phyloP scores from a whole-genome alignment of 2,888 invertebrate genomes.

The Synergus gifuensis region DNA sequence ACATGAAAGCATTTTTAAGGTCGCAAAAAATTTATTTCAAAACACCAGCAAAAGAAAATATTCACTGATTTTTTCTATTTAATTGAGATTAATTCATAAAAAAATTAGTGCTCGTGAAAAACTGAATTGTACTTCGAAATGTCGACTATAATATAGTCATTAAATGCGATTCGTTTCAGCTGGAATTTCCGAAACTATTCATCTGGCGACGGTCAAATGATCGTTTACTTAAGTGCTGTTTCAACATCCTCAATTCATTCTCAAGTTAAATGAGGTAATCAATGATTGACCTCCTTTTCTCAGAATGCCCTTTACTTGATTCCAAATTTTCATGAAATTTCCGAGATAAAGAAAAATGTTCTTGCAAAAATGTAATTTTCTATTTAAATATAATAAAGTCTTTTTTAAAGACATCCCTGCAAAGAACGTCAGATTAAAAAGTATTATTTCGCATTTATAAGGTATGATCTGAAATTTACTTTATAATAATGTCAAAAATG shows the following conservation, averaged over 20 bases:
- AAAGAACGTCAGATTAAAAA: too few species aligned
- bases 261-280: not conserved
- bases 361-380: too few species aligned
- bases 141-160: not conserved
- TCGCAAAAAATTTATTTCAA: not conserved
- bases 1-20: not conserved
- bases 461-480: too few species aligned
- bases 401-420: not conserved
- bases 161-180: not conserved
- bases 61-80: not conserved
- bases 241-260: not conserved
- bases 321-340: not conserved
- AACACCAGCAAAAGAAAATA: not conserved
- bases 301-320: not conserved
- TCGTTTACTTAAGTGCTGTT: conserved; percentile 26
- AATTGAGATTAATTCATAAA: not conserved
- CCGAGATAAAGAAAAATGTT: not conserved
- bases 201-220: conserved; percentile 26
- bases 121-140: not conserved
- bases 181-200: conserved; percentile 1
- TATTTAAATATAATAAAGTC: not conserved
- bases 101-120: not conserved
- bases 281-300: conserved; percentile 16
- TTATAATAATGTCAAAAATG: too few species aligned
- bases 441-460: too few species aligned